Percentiles rank a stretch among this genome's conserved stretches.
Conservation (phyloP, 2,797 vertebrate species). For the Smutsia gigantea region DNA sequence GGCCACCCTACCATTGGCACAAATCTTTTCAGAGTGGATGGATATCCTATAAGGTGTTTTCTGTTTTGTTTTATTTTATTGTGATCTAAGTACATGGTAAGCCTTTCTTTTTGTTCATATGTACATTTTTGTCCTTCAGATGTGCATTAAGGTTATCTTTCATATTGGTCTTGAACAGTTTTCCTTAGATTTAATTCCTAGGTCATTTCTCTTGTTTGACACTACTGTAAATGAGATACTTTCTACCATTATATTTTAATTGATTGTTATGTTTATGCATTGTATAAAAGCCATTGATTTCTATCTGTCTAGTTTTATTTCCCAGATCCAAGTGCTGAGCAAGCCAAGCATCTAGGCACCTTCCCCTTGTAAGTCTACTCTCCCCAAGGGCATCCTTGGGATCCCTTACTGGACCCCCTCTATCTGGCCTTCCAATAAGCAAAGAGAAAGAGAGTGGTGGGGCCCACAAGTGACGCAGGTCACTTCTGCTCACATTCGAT, state of each 20-base stretch:
- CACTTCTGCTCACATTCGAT: not conserved
- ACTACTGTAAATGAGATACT: slow-evolving; percentile 11
- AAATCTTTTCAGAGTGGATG: not conserved
- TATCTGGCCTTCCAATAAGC: not conserved
- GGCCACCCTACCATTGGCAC: not conserved
- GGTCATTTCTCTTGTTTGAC: slow-evolving; percentile 40
- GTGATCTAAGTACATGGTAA: not conserved
- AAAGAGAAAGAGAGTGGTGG: not conserved
- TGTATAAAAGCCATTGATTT: slow-evolving; percentile 13
- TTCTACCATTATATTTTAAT: slow-evolving; percentile 17
- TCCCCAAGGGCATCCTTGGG: not conserved
- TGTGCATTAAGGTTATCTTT: not conserved
- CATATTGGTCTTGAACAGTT: not conserved
- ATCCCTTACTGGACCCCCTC: not conserved
- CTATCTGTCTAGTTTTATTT: slow-evolving; percentile 27
- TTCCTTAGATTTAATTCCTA: slow-evolving; percentile 13
- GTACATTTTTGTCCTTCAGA: not conserved
- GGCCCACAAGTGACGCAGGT: not conserved
- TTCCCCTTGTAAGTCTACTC: slow-evolving; percentile 3
- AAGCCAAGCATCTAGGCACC: not conserved
- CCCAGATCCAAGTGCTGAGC: not conserved
- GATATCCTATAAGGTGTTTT: not conserved
- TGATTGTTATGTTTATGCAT: not conserved
- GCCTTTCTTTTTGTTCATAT: not conserved
- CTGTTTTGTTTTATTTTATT: not conserved